Conservation (phyloP, 2,888 invertebrate genomes). For the Pterostichus madidus region DNA sequence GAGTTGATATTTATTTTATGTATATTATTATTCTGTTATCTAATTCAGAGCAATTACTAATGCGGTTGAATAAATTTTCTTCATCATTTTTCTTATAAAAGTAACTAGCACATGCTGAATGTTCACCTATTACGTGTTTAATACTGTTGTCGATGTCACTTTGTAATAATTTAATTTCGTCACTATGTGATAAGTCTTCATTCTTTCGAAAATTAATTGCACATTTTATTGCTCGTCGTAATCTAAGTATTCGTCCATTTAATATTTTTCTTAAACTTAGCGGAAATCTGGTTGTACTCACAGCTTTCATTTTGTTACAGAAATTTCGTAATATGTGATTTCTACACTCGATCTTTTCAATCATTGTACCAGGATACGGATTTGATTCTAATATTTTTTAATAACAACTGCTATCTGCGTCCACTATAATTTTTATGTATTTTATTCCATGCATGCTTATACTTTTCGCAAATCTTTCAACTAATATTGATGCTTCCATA, state of each 20-base stretch:
- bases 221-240: slow-evolving; percentile 14
- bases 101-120: slow-evolving; percentile 38
- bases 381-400: slow-evolving; percentile 49
- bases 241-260: background rate
- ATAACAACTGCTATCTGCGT: slow-evolving; percentile 51
- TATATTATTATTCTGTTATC: slow-evolving; percentile 6
- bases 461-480: slow-evolving; percentile 56
- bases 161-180: slow-evolving; percentile 37
- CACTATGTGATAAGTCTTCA: slow-evolving; percentile 10
- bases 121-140: slow-evolving; percentile 49
- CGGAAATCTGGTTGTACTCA: slow-evolving; percentile 39
- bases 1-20: slow-evolving; percentile 18
- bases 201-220: slow-evolving; percentile 34
- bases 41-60: too few species aligned
- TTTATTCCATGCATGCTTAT: too few species aligned
- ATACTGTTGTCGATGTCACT: slow-evolving; percentile 44
- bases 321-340: slow-evolving; percentile 64
- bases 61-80: background rate
- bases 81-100: slow-evolving; percentile 42
- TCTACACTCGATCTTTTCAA: slow-evolving; percentile 63
- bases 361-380: slow-evolving; percentile 39
- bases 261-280: slow-evolving; percentile 29
- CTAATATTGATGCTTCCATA: slow-evolving; percentile 60
- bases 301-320: slow-evolving; percentile 36
- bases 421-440: background rate